Evolutionary conservation across 2,797 vertebrate genomes (phyloP).

Genomic region (Mallotus villosus): DNA sequence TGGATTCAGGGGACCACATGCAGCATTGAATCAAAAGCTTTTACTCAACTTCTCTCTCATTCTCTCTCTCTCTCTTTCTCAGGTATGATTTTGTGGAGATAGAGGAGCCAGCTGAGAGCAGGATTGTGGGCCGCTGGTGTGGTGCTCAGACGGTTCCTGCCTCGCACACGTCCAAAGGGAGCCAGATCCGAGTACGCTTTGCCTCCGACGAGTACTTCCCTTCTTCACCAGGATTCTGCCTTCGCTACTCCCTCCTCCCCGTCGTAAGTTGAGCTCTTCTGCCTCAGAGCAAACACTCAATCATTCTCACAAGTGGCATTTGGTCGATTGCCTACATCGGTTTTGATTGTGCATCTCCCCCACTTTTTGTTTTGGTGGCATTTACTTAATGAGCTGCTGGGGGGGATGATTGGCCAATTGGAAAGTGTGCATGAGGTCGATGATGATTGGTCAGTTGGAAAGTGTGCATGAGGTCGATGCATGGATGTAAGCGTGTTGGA

Average conservation of each 20-base stretch:
- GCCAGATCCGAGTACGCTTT: conserved; percentile 92
- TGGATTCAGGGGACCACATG: too few relatives aligned
- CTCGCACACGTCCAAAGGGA: conserved; percentile 87
- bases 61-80: conserved; percentile 13
- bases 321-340: neutral
- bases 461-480: neutral
- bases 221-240: conserved; percentile 93
- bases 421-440: neutral
- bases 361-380: neutral
- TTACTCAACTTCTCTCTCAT: too few relatives aligned
- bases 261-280: conserved; percentile 72
- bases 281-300: neutral
- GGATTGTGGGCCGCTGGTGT: conserved; percentile 92
- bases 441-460: neutral
- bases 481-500: neutral
- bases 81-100: conserved; percentile 98
- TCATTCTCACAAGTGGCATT: neutral
- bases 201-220: conserved; percentile 96
- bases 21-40: too few relatives aligned
- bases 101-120: conserved; percentile 87
- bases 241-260: conserved; percentile 85
- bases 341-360: neutral
- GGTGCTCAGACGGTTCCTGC: conserved; percentile 82
- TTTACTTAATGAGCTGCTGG: neutral
- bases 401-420: neutral